Evolutionary conservation across 2,888 invertebrate genomes (phyloP), one percentile per base, ranked within the genome.

Genomic region (Lasioglossum marginatum): DNA sequence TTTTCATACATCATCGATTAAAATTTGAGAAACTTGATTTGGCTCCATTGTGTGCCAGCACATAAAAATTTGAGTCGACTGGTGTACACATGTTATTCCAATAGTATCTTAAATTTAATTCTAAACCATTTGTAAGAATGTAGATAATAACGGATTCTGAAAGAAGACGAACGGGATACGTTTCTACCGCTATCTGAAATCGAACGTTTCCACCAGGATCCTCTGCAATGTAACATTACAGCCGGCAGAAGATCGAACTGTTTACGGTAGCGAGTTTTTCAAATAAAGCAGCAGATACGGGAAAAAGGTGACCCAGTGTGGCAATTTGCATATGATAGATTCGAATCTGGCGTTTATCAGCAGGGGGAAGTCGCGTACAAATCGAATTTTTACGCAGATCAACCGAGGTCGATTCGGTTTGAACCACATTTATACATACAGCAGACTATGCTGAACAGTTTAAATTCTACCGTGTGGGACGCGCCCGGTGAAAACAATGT

Each of bases 321-420:
- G 27, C 70, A 75, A 84, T 88, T 85, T 81, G 71, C 81, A 79
- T 84, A 68, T 72, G 80, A 82, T 81, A 79, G 86, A 86, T 81
- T 82, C 70, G 68, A 79, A 81, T 78, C 71, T 78, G 66, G 5
- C 48, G 79, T 83, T 83, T 77, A 76, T 82, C 72, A 75, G 71
- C 60, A 37, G 57, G 76, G 52, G 71, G 66, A 84, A 74, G 78
- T 82, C 83, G 77, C 85, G 82, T 73, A 79, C 72, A 79, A 86
- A 86, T 78, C 43, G 79, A 19, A 78, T 87, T 77, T 86, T 89
- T 86, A 89, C 78, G 86, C 87, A 79, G 81, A 89, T 87, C 72
- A 70, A 40, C 71, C 70, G 79, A 79, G 81, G 82, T 88, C 86
- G 86, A 14, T 37, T 72, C 40, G 74, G 78, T n/a, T 83, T 48